Conservation (phyloP, 2,888 invertebrate species). For the Bombylius discolor region DNA sequence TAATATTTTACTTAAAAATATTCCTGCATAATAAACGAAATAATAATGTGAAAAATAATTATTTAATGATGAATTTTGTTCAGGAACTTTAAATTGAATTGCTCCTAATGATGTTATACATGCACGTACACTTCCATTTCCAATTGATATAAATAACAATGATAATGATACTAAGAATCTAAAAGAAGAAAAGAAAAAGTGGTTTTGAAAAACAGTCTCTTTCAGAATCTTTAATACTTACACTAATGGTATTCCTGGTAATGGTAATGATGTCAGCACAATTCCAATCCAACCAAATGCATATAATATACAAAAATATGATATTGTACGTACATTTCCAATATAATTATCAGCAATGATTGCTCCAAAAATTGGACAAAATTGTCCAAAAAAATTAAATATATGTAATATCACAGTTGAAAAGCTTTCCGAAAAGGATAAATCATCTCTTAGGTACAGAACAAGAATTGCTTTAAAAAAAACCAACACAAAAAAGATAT, state of each 20-base stretch:
- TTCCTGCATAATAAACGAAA: constrained; percentile 46
- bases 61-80: constrained; percentile 42
- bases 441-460: constrained; percentile 45
- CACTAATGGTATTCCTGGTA: constrained; percentile 24
- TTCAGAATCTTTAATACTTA: constrained; percentile 8
- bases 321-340: constrained; percentile 44
- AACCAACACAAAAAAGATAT: not conserved
- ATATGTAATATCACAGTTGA: constrained; percentile 47
- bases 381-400: constrained; percentile 49
- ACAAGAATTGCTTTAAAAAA: constrained; percentile 45
- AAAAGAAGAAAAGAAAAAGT: not conserved
- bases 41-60: constrained; percentile 58
- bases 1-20: constrained; percentile 48
- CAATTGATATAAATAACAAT: constrained; percentile 47
- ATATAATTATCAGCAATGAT: constrained; percentile 50
- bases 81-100: constrained; percentile 46
- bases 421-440: constrained; percentile 39
- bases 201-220: too few relatives aligned
- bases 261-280: constrained; percentile 38
- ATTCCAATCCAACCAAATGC: constrained; percentile 40
- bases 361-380: constrained; percentile 51
- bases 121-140: constrained; percentile 58
- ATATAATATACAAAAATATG: constrained; percentile 47
- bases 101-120: constrained; percentile 59
- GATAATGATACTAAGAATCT: constrained; percentile 44